Percentiles rank a stretch among this genome's conserved stretches.
phyloP scores from a whole-genome alignment of 2,888 invertebrate species.

The Uloborus plumipes region DNA sequence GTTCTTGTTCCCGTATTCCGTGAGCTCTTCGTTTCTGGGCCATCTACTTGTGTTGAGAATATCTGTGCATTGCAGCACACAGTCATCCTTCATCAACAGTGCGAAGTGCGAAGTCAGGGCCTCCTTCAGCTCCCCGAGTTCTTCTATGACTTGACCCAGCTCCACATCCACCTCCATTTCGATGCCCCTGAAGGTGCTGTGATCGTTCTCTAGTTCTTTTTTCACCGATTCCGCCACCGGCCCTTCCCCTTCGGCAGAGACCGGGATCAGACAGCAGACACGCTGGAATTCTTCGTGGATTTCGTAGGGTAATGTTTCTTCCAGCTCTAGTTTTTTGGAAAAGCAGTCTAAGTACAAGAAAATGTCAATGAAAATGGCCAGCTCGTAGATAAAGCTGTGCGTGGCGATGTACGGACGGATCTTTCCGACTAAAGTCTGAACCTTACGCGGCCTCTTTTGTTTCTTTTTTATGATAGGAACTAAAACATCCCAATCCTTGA shows the following conservation, averaged over 20 bases:
- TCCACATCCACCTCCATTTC: not conserved
- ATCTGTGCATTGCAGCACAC: slow-evolving; percentile 4
- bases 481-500: slow-evolving; percentile 17
- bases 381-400: slow-evolving; percentile 20
- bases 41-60: slow-evolving; percentile 19
- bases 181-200: not conserved
- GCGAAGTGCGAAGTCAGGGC: not conserved
- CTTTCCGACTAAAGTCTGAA: slow-evolving; percentile 8
- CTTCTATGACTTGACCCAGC: not conserved
- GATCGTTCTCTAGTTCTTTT: not conserved
- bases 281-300: not conserved
- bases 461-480: slow-evolving; percentile 14
- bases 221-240: not conserved
- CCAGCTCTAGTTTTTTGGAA: not conserved
- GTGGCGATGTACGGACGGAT: slow-evolving; percentile 2
- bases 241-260: slow-evolving; percentile 24
- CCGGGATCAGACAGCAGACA: not conserved
- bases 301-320: slow-evolving; percentile 11
- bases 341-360: slow-evolving; percentile 26
- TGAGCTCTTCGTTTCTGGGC: not conserved
- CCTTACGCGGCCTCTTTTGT: not conserved
- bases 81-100: not conserved
- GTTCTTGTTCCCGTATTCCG: slow-evolving; percentile 16
- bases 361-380: slow-evolving; percentile 33
- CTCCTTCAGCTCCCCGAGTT: not conserved